Conservation (phyloP, 2,797 vertebrate genomes). For the Anguilla marmorata region DNA sequence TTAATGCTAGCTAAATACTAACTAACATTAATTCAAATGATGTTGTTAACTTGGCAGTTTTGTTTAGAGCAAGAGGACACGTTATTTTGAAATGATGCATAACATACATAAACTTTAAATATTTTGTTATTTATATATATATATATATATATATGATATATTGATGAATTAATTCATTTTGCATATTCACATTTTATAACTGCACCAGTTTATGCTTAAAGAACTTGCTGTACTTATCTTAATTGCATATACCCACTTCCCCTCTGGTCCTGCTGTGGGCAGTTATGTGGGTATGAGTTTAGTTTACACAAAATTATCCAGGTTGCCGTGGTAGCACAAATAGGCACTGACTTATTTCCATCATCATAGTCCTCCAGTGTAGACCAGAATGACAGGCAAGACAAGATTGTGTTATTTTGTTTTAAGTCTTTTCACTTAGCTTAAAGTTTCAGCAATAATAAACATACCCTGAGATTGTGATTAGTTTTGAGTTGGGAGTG, state of each 20-base stretch:
- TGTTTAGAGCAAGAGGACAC: too few species aligned
- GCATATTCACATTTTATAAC: not conserved
- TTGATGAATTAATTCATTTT: not conserved
- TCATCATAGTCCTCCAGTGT: not conserved
- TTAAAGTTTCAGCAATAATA: not conserved
- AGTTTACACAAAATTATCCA: not conserved
- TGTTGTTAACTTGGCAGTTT: too few species aligned
- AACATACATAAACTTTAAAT: too few species aligned
- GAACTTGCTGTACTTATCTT: not conserved
- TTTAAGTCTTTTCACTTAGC: not conserved
- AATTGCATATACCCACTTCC: not conserved
- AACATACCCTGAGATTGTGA: not conserved
- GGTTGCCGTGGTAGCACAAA: not conserved
- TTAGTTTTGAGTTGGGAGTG: not conserved
- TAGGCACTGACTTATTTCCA: not conserved
- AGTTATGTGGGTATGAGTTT: not conserved
- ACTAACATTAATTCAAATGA: too few species aligned
- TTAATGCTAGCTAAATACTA: too few species aligned
- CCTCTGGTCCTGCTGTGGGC: not conserved
- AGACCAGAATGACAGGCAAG: too few species aligned
- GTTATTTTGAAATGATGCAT: too few species aligned
- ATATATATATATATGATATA: too few species aligned
- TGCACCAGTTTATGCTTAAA: not conserved
- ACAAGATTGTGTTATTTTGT: not conserved
- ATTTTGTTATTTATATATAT: too few species aligned